A percentile compares a stretch with the other conserved stretches of the same genome.
These are phyloP conservation scores for Notarius quadriscutis DNA, from an alignment of 2,113 vertebrate genomes.

Conservation along the genomic window DNA sequence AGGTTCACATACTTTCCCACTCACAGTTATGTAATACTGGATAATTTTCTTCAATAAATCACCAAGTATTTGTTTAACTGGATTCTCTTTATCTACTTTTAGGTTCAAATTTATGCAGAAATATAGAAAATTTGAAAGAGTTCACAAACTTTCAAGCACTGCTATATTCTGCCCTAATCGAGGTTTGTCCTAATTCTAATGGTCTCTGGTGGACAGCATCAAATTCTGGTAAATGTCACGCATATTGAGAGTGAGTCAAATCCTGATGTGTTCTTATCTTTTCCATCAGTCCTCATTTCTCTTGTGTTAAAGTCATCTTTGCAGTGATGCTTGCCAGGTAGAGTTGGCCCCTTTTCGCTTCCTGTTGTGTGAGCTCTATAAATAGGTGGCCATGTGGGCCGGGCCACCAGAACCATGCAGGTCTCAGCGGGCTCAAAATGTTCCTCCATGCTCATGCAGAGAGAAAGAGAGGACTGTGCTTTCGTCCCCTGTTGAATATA, in stretches of 20 bases:
- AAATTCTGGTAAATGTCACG: not conserved
- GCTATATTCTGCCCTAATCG: not conserved
- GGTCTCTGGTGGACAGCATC: not conserved
- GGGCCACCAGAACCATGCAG: conserved; percentile 67
- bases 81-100: no score
- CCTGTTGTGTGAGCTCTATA: conserved; percentile 77
- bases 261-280: conserved; percentile 1
- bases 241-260: conserved; percentile 4
- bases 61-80: no score
- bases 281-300: conserved; percentile 9
- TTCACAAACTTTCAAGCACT: no score
- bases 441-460: conserved; percentile 62
- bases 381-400: conserved; percentile 70
- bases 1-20: no score
- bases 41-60: no score
- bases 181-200: conserved; percentile 5
- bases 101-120: no score
- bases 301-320: conserved; percentile 68
- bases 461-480: conserved; percentile 33
- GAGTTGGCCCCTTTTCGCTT: conserved; percentile 77
- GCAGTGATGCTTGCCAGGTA: conserved; percentile 72
- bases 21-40: no score
- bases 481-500: conserved; percentile 39
- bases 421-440: conserved; percentile 69
- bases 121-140: no score